Percentiles rank a stretch among this genome's conserved stretches.
Evolutionary conservation across 2,888 invertebrate species (phyloP).

Genomic region (Drosophila tripunctata): DNA sequence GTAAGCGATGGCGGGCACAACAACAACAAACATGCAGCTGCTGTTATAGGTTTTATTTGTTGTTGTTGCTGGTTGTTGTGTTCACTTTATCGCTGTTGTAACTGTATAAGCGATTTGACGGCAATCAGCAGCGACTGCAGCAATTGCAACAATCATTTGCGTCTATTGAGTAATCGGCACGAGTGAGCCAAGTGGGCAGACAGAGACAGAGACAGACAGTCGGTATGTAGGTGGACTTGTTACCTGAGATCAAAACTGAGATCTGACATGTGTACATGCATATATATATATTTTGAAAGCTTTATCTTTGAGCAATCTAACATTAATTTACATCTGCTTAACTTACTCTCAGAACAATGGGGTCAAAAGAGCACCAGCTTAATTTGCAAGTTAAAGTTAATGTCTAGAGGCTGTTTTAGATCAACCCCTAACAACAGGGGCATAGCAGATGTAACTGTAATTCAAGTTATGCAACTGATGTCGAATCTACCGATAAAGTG

Average conservation of each 20-base stretch:
- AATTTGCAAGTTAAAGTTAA: conserved; percentile 6
- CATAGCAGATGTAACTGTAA: neutral
- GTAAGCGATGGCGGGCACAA: conserved; percentile 52
- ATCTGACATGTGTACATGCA: neutral
- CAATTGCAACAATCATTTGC: conserved; percentile 68
- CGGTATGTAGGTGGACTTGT: neutral
- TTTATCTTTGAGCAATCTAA: conserved; percentile 15
- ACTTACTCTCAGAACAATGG: neutral
- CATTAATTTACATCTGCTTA: conserved; percentile 28
- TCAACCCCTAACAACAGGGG: neutral
- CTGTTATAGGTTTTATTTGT: conserved; percentile 36
- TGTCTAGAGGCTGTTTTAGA: conserved; percentile 5
- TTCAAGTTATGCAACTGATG: conserved; percentile 64
- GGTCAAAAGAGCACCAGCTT: conserved; percentile 33
- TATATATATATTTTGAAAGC: neutral
- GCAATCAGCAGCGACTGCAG: conserved; percentile 63
- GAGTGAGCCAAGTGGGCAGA: conserved; percentile 27
- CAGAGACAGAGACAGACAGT: neutral
- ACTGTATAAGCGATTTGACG: conserved; percentile 54
- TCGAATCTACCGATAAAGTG: conserved; percentile 5
- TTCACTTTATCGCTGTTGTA: conserved; percentile 45
- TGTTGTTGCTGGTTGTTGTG: conserved; percentile 25
- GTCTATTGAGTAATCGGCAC: conserved; percentile 69
- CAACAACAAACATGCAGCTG: conserved; percentile 52
- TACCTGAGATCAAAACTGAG: neutral